Evolutionary conservation across 2,888 invertebrate genomes (phyloP).

Genomic region (Alloplasta piceator): DNA sequence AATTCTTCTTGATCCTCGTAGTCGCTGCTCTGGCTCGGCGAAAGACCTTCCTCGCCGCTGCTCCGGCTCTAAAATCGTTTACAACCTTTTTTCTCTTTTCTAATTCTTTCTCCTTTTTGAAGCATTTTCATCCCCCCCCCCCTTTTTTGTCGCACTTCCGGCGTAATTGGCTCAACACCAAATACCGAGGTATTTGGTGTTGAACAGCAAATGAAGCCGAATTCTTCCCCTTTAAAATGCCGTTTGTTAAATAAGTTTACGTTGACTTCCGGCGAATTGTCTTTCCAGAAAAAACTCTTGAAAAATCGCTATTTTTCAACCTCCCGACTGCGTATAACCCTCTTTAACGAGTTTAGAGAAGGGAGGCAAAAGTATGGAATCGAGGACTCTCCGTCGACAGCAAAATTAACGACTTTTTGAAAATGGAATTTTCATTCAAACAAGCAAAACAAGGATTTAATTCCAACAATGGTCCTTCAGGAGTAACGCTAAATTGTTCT

Average conservation of each 20-base stretch:
- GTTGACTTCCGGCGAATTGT: too few relatives aligned
- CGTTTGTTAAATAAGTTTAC: too few relatives aligned
- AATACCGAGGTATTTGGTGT: neutral
- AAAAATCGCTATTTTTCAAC: too few relatives aligned
- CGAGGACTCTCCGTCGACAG: too few relatives aligned
- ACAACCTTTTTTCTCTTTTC: slow-evolving; percentile 48
- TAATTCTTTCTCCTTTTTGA: slow-evolving; percentile 6
- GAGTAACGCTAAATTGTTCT: too few relatives aligned
- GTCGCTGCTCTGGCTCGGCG: slow-evolving; percentile 88
- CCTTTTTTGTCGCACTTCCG: neutral
- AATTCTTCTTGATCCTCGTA: slow-evolving; percentile 89
- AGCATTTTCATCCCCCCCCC: slow-evolving; percentile 2
- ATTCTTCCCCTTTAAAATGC: too few relatives aligned
- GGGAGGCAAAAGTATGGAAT: slow-evolving; percentile 3
- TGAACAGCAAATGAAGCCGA: too few relatives aligned
- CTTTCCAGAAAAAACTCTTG: neutral
- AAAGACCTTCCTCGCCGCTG: slow-evolving; percentile 86
- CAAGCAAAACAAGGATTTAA: too few relatives aligned
- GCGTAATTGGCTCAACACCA: neutral
- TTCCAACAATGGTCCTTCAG: too few relatives aligned
- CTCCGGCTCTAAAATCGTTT: slow-evolving; percentile 83
- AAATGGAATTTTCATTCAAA: too few relatives aligned
- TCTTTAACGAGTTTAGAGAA: slow-evolving; percentile 2
- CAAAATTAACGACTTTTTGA: too few relatives aligned
- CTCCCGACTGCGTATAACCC: too few relatives aligned